These are phyloP conservation scores for Podarcis muralis DNA, from an alignment of 2,113 vertebrate genomes.

Conservation along the genomic window DNA sequence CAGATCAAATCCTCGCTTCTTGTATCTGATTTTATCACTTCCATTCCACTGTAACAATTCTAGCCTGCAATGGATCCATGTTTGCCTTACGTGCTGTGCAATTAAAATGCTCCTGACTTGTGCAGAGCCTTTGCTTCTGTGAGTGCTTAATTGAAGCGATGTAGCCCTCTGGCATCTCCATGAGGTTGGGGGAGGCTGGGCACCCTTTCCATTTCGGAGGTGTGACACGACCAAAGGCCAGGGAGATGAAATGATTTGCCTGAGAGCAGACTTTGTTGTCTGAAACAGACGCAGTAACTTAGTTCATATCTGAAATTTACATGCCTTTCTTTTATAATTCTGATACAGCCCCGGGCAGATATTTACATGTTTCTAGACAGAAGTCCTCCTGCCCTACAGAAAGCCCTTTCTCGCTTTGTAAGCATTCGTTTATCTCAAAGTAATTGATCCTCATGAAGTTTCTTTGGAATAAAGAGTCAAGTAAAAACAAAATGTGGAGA, in stretches of 20 bases:
- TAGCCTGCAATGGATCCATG: background rate
- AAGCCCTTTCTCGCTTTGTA: background rate
- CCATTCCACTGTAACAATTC: background rate
- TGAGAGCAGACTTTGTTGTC: background rate
- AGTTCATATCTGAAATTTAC: background rate
- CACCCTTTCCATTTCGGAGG: background rate
- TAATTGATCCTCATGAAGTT: background rate
- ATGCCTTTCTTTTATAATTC: conserved; percentile 7
- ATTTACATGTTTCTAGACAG: conserved; percentile 18
- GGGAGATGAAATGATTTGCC: conserved; percentile 4
- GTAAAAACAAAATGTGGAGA: background rate
- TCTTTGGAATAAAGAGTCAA: background rate
- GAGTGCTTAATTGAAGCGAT: background rate
- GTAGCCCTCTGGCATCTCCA: background rate
- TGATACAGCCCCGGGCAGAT: background rate
- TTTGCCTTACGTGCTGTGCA: background rate
- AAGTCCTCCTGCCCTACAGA: background rate
- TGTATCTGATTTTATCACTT: background rate
- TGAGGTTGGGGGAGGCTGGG: background rate
- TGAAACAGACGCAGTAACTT: background rate
- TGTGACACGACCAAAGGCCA: background rate
- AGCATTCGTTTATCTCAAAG: background rate
- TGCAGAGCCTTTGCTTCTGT: background rate
- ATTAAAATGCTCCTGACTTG: background rate
- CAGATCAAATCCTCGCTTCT: background rate